Evolutionary conservation across 2,797 vertebrate species (phyloP).

Genomic region (Chelmon rostratus): DNA sequence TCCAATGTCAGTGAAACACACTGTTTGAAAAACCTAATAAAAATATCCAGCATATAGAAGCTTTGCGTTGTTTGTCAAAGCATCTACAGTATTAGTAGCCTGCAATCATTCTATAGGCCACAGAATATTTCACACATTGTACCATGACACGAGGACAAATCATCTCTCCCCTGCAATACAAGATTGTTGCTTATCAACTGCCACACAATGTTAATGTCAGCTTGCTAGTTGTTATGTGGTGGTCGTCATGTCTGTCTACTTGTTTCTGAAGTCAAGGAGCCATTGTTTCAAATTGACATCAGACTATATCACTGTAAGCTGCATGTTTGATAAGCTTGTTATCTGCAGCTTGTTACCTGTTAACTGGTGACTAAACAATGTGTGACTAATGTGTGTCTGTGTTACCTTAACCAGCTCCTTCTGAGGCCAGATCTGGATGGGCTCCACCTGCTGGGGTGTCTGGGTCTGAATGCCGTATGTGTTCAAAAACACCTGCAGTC

Average conservation of each 20-base stretch:
- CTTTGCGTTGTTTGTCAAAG: neutral
- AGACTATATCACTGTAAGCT: neutral
- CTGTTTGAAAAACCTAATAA: neutral
- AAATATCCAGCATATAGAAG: too few species aligned
- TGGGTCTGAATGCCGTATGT: constrained; percentile 98
- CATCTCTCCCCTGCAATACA: neutral
- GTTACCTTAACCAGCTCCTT: constrained; percentile 97
- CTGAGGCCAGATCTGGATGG: constrained; percentile 99
- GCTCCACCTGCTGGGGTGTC: constrained; percentile 97
- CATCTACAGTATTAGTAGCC: neutral
- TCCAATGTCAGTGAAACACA: neutral
- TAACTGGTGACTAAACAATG: neutral
- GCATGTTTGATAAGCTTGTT: neutral
- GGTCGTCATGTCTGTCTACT: neutral
- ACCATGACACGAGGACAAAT: neutral
- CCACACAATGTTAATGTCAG: neutral
- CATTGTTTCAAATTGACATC: neutral
- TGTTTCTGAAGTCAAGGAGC: neutral
- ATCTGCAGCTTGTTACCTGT: neutral
- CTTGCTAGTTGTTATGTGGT: neutral
- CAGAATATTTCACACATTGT: too few species aligned
- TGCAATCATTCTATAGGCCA: neutral
- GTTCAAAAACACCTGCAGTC: constrained; percentile 98
- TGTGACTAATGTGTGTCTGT: neutral
- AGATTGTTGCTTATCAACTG: neutral